These are phyloP conservation scores for Cabera pusaria DNA, from an alignment of 2,888 invertebrate genomes.

Conservation along the genomic window DNA sequence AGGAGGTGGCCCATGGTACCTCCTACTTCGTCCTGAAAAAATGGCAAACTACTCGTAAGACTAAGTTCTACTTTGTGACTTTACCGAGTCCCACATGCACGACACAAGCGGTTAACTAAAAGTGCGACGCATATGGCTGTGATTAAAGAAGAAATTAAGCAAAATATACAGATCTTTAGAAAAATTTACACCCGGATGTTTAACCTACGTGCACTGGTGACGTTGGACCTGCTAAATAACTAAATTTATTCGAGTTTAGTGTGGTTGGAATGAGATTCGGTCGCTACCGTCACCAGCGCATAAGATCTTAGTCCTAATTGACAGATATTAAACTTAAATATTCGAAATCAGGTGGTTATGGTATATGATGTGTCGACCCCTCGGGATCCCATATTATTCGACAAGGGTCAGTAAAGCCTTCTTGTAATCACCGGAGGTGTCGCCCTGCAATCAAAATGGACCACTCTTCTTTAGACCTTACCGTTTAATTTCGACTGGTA, in stretches of 20 bases:
- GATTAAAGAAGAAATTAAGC: constrained; percentile 53
- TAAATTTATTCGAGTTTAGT: constrained; percentile 18
- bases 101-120: constrained; percentile 69
- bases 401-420: constrained; percentile 93
- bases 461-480: constrained; percentile 30
- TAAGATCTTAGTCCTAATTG: constrained; percentile 65
- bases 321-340: constrained; percentile 60
- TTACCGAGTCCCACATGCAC: constrained; percentile 62
- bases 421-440: constrained; percentile 97
- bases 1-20: constrained; percentile 86
- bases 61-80: constrained; percentile 40
- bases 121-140: constrained; percentile 72
- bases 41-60: constrained; percentile 70
- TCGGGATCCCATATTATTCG: constrained; percentile 76
- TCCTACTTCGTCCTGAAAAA: constrained; percentile 87
- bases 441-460: constrained; percentile 89
- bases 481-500: constrained; percentile 6
- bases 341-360: constrained; percentile 57
- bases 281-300: constrained; percentile 34
- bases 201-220: constrained; percentile 50
- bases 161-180: constrained; percentile 80
- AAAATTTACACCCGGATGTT: constrained; percentile 56
- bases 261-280: constrained; percentile 27
- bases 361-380: constrained; percentile 36
- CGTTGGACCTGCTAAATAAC: constrained; percentile 23